phyloP scores from a whole-genome alignment of 1,140 invertebrate species.

The Brachystomella parvula region DNA sequence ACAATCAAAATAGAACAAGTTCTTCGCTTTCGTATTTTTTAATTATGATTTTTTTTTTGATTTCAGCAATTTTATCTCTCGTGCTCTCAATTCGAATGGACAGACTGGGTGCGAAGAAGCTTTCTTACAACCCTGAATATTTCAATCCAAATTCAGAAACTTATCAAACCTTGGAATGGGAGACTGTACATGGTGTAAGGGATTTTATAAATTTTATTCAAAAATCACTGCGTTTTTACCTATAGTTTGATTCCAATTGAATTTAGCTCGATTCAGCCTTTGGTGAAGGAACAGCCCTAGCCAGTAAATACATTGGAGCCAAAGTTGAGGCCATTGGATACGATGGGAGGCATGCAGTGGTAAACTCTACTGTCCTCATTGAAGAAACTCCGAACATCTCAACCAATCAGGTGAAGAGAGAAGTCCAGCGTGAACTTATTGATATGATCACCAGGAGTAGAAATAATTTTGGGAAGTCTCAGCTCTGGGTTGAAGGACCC shows the following conservation, averaged over 20 bases:
- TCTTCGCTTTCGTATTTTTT: slow-evolving; percentile 9
- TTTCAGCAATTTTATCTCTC: slow-evolving; percentile 60
- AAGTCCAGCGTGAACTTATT: slow-evolving; percentile 72
- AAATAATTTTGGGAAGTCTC: slow-evolving; percentile 78
- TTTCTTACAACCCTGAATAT: slow-evolving; percentile 66
- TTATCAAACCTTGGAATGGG: slow-evolving; percentile 72
- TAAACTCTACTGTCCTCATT: slow-evolving; percentile 71
- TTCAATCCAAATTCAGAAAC: slow-evolving; percentile 66
- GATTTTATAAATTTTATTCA: neutral
- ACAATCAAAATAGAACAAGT: neutral
- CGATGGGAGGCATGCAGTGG: slow-evolving; percentile 56
- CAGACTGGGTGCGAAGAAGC: slow-evolving; percentile 64
- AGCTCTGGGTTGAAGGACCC: slow-evolving; percentile 69
- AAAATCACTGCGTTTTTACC: neutral
- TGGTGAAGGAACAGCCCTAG: slow-evolving; percentile 73
- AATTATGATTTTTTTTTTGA: slow-evolving; percentile 5
- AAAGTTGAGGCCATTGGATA: slow-evolving; percentile 62
- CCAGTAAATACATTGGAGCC: slow-evolving; percentile 71
- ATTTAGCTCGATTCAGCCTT: slow-evolving; percentile 73
- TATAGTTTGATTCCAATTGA: slow-evolving; percentile 12
- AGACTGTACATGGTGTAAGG: slow-evolving; percentile 73
- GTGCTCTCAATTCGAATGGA: slow-evolving; percentile 72
- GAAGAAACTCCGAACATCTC: slow-evolving; percentile 63
- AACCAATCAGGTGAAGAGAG: slow-evolving; percentile 52
- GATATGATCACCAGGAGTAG: slow-evolving; percentile 69